A percentile compares a stretch with the other conserved stretches of the same genome.
phyloP scores from a whole-genome alignment of 2,113 vertebrate genomes.

The Ochotona curzoniae region DNA sequence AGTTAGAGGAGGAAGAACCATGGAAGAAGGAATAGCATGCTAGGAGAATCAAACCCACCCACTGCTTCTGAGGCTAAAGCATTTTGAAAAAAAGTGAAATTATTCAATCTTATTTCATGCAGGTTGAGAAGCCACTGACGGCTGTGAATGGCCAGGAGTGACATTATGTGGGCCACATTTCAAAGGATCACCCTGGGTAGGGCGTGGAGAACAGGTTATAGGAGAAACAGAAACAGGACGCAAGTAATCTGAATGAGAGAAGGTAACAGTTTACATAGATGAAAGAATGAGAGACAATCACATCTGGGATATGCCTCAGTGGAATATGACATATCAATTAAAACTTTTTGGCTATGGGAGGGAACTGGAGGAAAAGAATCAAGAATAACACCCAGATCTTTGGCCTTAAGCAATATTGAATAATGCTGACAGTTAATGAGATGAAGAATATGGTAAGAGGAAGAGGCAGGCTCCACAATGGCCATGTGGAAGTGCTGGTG shows the following conservation, averaged over 20 bases:
- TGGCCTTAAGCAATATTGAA: background rate
- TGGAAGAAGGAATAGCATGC: background rate
- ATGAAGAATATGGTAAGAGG: background rate
- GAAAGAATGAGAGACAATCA: background rate
- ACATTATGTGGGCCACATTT: background rate
- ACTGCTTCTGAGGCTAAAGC: background rate
- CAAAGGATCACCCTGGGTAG: background rate
- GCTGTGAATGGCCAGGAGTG: background rate
- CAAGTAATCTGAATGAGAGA: background rate
- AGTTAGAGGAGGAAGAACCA: background rate
- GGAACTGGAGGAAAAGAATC: background rate
- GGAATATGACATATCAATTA: background rate
- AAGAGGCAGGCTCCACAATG: background rate
- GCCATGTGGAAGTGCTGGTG: background rate
- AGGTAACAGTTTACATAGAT: background rate
- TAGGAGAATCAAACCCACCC: background rate
- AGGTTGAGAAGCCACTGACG: conserved; percentile 8
- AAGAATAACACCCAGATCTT: background rate
- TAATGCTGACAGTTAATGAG: background rate
- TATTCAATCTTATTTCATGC: conserved; percentile 29
- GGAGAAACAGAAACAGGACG: background rate
- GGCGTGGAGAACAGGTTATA: background rate
- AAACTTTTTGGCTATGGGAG: background rate
- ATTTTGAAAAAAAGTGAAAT: background rate
- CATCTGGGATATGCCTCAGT: background rate